A percentile compares a stretch with the other conserved stretches of the same genome.
phyloP scores from a whole-genome alignment of 1,140 invertebrate genomes.

The Teleogryllus occipitalis region DNA sequence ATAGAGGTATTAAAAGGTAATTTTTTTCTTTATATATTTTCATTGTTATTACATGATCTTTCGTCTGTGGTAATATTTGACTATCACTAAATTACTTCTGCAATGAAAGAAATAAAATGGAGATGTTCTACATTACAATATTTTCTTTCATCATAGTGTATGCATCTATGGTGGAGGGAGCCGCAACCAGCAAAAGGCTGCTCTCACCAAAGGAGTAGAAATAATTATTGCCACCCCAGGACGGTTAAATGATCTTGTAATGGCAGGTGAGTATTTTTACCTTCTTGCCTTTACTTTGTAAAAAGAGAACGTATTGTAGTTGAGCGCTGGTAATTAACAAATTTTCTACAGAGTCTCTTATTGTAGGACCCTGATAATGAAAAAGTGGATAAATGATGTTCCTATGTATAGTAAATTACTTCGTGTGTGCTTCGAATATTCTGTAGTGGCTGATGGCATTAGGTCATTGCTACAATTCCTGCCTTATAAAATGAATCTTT shows the following conservation, averaged over 20 bases:
- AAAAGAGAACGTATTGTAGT: no score
- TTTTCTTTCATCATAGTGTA: conserved; percentile 41
- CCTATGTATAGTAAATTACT: no score
- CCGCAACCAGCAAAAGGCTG: conserved; percentile 62
- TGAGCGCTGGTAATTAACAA: no score
- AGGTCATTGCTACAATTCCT: no score
- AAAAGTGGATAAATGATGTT: no score
- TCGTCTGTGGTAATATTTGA: not conserved
- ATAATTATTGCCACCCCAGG: conserved; percentile 86
- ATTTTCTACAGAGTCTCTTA: no score
- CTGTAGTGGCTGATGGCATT: no score
- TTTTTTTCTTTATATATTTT: not conserved
- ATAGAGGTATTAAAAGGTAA: conserved; percentile 72
- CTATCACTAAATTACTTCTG: no score
- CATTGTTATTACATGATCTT: not conserved
- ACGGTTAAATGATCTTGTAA: conserved; percentile 71
- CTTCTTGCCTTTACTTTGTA: conserved; percentile 35
- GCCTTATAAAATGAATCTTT: no score
- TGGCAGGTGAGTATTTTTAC: conserved; percentile 33
- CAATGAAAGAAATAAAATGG: no score
- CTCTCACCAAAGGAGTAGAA: conserved; percentile 63
- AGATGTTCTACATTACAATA: not conserved
- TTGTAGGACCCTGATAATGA: no score
- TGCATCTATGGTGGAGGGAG: conserved; percentile 81
- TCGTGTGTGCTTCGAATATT: no score